Base-by-base conservation (phyloP, 35 echinoderm and acorn worm genomes). In the Apostichopus japonicus region DNA sequence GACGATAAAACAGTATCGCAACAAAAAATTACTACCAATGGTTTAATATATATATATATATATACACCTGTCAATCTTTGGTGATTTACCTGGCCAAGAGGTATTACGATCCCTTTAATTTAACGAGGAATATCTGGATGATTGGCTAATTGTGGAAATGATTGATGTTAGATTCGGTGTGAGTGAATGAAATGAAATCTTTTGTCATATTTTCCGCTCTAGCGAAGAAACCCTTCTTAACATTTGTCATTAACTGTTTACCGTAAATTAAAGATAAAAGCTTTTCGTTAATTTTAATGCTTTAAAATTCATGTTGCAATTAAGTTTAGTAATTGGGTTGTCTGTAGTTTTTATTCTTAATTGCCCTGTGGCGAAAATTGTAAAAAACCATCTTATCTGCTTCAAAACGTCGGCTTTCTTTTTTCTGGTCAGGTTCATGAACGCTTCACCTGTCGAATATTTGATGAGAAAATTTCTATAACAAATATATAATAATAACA, bases 191-290 rank as follows among this genome's bases (percentile, higher is more conserved):
- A 75, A 61, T 21, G 21, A 75, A 7, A 75, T 21, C 22, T 75
- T 75, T 75, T 75, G 15, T 75, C 63, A 15, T 67, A 11, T 75
- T 75, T n/a, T 21, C 11, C 71, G 71, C 71, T 75, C 71, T n/a
- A 75, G 71, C 16, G 71, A 23, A 75, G 71, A 54, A 57, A 84
- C 54, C 22, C 56, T 57, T 57, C 55, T 84, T n/a, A 84, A 57
- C 54, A 23, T 62, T 84, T 84, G 23, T 84, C 54, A 84, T 84
- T 21, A 84, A 84, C 54, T n/a, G 81, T 84, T 84, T 84, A 57
- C 81, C 81, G 54, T n/a, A 24, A 57, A 58, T 84, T 84, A 84
- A 57, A 84, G 81, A 84, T 84, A 84, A 84, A 84, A 84, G 55
- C 54, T 23, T 84, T 84, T 58, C 54, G 53, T 58, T 54, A 54